phyloP scores from a whole-genome alignment of 2,113 vertebrate species.

The Brachirus orientalis region DNA sequence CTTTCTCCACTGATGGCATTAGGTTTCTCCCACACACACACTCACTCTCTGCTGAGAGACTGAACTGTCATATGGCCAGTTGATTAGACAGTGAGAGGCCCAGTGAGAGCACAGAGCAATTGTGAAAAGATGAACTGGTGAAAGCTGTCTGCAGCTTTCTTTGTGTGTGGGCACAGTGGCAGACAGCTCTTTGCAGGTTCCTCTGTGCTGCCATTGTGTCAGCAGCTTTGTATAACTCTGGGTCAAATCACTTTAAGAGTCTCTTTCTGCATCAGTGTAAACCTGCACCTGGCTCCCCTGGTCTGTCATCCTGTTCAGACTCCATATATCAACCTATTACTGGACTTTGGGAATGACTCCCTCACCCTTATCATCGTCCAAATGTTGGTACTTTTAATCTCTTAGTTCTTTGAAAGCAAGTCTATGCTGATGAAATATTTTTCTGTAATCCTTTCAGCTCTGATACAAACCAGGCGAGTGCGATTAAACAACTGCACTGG shows the following conservation, averaged over 20 bases:
- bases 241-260: conserved; percentile 48
- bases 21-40: conserved; percentile 17
- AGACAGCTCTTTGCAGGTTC: conserved; percentile 39
- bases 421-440: conserved; percentile 8
- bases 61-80: conserved; percentile 44
- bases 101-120: conserved; percentile 15
- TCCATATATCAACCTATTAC: conserved; percentile 8
- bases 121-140: conserved; percentile 27
- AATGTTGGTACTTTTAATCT: background rate
- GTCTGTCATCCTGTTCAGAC: no score
- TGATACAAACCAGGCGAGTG: conserved; percentile 40
- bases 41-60: conserved; percentile 18
- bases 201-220: conserved; percentile 32
- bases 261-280: conserved; percentile 8
- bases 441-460: conserved; percentile 14
- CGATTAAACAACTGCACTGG: conserved; percentile 38
- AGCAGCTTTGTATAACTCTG: conserved; percentile 46
- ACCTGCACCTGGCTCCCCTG: background rate
- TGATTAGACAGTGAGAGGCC: conserved; percentile 52
- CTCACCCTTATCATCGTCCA: background rate
- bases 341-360: background rate
- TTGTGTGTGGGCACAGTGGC: conserved; percentile 40
- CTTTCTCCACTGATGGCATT: conserved; percentile 17
- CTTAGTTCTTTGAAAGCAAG: background rate
- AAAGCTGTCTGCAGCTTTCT: conserved; percentile 22